Base-by-base conservation (phyloP, 2,888 invertebrate genomes). In the Baccha elongata region DNA sequence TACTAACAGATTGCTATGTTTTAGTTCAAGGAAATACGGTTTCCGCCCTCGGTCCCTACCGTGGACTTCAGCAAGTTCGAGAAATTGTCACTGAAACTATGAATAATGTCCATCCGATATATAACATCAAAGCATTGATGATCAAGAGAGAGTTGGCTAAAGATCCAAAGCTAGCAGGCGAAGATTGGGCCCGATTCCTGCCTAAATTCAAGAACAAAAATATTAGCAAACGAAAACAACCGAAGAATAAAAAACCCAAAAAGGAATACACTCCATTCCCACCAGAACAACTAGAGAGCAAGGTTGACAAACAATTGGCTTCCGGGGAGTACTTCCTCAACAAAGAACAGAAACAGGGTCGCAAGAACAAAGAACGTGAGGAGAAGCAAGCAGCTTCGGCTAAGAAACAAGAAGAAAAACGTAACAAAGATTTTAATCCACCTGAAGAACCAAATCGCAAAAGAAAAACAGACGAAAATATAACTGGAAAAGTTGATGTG, bases 61-160 rank as follows among this genome's bases (percentile, higher is more conserved):
- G 95, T 91, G 99, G 99, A 0, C 90, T 97, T 21, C 94, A 95
- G 71, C 96, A 96, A 90, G 96, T 97, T 0, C 92, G 98, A 69
- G 94, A 96, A 86, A 96, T 99, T 87, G 96, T 97, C 1, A 95
- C 96, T 88, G 99, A 99, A 87, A 98, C 98, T 0, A 99, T 99
- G 99, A 97, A 97, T 88, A 99, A 99, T 90, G 94, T 99, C 68
- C 99, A 99, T 92, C 99, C 99, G 0, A 97, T 99, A 90, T 99
- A 99, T 89, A 99, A 98, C 88, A 98, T 99, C 1, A 97, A 99
- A 92, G 96, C 97, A 1, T 91, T 99, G 60, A 99, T 99, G 99
- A 98, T 99, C 60, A 99, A 99, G 90, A 93, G 95, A 86, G 99
- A 99, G 91, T 91, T 99, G 69, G 95, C 96, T 87, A 98, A 98